Base-by-base conservation (phyloP, 1,140 invertebrate species). In the Solen grandis region DNA sequence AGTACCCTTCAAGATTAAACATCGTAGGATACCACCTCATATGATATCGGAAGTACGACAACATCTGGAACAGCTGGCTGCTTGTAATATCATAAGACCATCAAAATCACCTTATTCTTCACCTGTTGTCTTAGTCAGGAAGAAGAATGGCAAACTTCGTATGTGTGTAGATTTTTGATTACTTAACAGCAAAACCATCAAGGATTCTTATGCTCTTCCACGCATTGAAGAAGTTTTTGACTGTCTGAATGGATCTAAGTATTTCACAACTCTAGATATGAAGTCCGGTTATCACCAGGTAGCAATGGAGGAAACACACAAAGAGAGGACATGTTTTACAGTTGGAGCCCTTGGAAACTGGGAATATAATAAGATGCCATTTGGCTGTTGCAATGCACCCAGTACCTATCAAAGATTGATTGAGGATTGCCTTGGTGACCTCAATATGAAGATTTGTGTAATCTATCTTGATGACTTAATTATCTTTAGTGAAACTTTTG, bases 161-260 rank as follows among this genome's bases (percentile, higher is more conserved):
- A 31, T 63, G 25, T 63, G 60, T 33, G 60, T 63, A 0, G 5
- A 63, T 35, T 63, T 8, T 63, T 16, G 60, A 13, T 22, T 10
- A 41, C 3, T 66, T 4, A 66, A 66, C 46, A 22, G 46, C 14
- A 5, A 5, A 41, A 36, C 35, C 8, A 22, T 66, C 16, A 66
- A 66, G 13, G 93, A 94, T 84, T 86, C 81, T 46, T 94, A 92
- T 85, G 93, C 94, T 84, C 69, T 94, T 1, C 93, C 93, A 0
- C 60, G 86, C 1, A 93, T 94, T 38, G 90, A 93, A n/a, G 92
- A 93, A 19, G 81, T 84, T 5, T 65, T 94, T 0, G 70, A 88
- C 13, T 69, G 54, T 8, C 74, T 94, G 0, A 25, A 79, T 0
- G 92, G 90, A 4, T 85, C 82, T 10, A 89, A 74, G 16, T 86